These are phyloP conservation scores for Oreochromis mossambicus DNA, from an alignment of 2,797 vertebrate genomes.

Conservation along the genomic window DNA sequence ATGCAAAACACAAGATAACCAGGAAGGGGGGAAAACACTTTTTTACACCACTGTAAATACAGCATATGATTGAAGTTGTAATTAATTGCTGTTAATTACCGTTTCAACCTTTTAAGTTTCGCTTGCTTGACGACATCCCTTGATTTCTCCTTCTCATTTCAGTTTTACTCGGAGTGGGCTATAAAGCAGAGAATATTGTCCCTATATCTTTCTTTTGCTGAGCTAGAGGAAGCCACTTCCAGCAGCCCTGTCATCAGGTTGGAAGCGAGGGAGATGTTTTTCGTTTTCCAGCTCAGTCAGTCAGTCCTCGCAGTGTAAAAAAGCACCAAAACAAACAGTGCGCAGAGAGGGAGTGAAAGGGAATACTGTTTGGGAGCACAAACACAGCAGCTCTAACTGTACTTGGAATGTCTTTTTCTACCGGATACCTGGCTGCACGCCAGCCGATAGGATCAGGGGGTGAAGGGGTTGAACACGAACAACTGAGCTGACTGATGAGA, in stretches of 20 bases:
- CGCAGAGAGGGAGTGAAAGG: slow-evolving; percentile 76
- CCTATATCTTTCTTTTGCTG: slow-evolving; percentile 56
- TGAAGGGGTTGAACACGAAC: neutral
- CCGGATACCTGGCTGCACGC: slow-evolving; percentile 62
- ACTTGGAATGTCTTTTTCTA: slow-evolving; percentile 70
- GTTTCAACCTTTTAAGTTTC: neutral
- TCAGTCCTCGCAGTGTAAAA: slow-evolving; percentile 73
- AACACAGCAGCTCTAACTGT: slow-evolving; percentile 71
- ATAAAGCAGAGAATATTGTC: slow-evolving; percentile 21
- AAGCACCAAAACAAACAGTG: slow-evolving; percentile 82
- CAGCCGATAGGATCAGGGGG: slow-evolving; percentile 51
- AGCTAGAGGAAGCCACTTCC: slow-evolving; percentile 64
- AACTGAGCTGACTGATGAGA: slow-evolving; percentile 7
- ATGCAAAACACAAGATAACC: neutral
- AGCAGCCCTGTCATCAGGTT: slow-evolving; percentile 70
- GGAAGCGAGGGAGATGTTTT: slow-evolving; percentile 71
- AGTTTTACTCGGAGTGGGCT: neutral
- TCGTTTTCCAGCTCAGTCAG: slow-evolving; percentile 68
- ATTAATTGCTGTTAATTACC: neutral
- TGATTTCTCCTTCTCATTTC: neutral
- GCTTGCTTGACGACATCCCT: neutral
- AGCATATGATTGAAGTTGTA: neutral
- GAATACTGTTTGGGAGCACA: slow-evolving; percentile 80
- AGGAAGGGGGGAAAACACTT: neutral
- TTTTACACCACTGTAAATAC: neutral